Percentiles rank a stretch among this genome's conserved stretches.
Evolutionary conservation across 2,113 vertebrate species (phyloP).

Genomic region (Peromyscus polionotus): DNA sequence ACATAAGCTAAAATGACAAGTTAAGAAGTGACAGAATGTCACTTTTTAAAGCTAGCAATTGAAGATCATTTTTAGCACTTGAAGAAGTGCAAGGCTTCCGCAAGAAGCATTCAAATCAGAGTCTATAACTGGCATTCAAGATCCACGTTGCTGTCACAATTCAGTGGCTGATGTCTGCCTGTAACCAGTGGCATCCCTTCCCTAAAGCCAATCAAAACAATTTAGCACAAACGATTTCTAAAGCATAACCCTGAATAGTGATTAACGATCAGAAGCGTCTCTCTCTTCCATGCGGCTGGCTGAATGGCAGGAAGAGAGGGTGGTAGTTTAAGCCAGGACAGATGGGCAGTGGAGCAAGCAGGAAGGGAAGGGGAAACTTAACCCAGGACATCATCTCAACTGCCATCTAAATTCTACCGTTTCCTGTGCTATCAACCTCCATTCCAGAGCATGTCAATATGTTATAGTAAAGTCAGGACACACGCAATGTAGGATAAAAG

Average conservation of each 20-base stretch:
- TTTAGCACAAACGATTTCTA: constrained; percentile 67
- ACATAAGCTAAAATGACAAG: constrained; percentile 43
- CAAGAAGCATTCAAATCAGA: constrained; percentile 75
- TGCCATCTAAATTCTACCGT: constrained; percentile 23
- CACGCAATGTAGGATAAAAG: neutral
- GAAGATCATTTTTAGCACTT: constrained; percentile 72
- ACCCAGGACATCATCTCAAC: neutral
- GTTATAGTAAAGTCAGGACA: constrained; percentile 1
- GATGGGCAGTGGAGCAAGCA: constrained; percentile 29
- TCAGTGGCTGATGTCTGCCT: constrained; percentile 71
- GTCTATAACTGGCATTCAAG: constrained; percentile 75
- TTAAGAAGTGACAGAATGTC: constrained; percentile 34
- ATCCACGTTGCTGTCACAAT: constrained; percentile 64
- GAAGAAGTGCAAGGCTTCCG: constrained; percentile 65
- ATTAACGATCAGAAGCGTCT: constrained; percentile 78
- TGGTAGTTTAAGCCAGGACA: constrained; percentile 64
- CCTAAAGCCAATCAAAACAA: constrained; percentile 76
- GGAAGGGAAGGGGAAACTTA: no score
- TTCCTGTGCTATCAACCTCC: neutral
- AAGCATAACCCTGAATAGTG: neutral
- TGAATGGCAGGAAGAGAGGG: constrained; percentile 48
- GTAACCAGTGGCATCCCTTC: constrained; percentile 39
- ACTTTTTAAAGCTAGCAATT: constrained; percentile 36
- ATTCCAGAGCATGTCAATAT: constrained; percentile 11
- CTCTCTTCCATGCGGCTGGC: constrained; percentile 35